Conservation (phyloP, 2,797 vertebrate species). For the Macropus fuliginosus region DNA sequence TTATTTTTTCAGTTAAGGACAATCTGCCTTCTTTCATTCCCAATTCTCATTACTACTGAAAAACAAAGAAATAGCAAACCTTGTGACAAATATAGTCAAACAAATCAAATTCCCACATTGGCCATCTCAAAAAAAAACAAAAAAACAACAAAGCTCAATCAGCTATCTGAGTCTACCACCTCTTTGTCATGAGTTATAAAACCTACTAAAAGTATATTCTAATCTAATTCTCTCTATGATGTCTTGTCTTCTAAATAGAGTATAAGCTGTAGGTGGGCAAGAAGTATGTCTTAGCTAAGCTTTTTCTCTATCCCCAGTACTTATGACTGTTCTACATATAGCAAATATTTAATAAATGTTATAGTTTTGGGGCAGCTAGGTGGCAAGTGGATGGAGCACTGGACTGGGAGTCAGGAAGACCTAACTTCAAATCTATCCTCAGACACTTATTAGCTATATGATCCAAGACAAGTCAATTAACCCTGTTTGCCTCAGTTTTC, state of each 20-base stretch:
- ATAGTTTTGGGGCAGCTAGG: background rate
- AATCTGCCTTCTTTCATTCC: background rate
- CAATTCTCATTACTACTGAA: background rate
- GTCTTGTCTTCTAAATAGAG: background rate
- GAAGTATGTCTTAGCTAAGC: background rate
- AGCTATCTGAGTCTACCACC: too few relatives aligned
- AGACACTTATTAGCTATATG: background rate
- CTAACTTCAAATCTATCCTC: background rate
- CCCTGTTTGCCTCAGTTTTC: background rate
- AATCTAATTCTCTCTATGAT: background rate
- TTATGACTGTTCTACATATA: background rate
- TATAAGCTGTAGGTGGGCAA: background rate
- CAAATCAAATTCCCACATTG: background rate
- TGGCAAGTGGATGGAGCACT: background rate
- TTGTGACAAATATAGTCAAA: background rate
- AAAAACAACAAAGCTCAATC: background rate
- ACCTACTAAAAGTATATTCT: background rate
- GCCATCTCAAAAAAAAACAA: background rate
- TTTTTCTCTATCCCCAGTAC: background rate
- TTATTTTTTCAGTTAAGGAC: background rate
- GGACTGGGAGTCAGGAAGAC: background rate
- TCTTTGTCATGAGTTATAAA: background rate
- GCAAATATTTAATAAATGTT: background rate
- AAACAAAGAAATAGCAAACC: background rate
- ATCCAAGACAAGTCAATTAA: background rate